These are phyloP conservation scores for Cenopis cana DNA, from an alignment of 2,888 invertebrate genomes.

Conservation along the genomic window DNA sequence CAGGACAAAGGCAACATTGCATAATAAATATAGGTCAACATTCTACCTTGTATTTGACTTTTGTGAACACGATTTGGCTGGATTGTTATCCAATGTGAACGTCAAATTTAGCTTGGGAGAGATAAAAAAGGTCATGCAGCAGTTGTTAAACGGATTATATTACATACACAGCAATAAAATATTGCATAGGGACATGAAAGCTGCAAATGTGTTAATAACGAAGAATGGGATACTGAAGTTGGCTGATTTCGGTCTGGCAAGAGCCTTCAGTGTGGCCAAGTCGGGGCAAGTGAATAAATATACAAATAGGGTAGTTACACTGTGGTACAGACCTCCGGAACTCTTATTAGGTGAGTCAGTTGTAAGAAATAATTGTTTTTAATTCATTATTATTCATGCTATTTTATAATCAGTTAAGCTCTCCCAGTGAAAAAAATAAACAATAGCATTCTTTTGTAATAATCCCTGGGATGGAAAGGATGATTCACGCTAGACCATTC, in stretches of 20 bases:
- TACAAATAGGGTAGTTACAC: constrained; percentile 98
- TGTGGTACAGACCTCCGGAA: constrained; percentile 94
- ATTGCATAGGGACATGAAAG: constrained; percentile 98
- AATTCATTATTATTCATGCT: too few relatives aligned
- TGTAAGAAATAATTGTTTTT: too few relatives aligned
- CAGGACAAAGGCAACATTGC: constrained; percentile 92
- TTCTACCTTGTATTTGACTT: constrained; percentile 99
- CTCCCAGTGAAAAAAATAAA: too few relatives aligned
- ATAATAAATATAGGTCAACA: constrained; percentile 92
- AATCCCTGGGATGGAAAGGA: too few relatives aligned
- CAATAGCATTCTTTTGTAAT: too few relatives aligned
- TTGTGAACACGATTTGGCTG: constrained; percentile 99
- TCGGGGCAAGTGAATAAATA: constrained; percentile 92
- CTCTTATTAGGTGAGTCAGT: constrained; percentile 71
- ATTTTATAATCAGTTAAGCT: too few relatives aligned
- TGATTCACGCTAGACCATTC: too few relatives aligned
- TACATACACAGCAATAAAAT: constrained; percentile 99
- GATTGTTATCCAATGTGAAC: constrained; percentile 96
- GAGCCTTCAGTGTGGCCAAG: constrained; percentile 96
- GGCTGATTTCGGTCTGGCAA: constrained; percentile 98
- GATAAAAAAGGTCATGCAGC: constrained; percentile 93
- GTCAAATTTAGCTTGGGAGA: constrained; percentile 98
- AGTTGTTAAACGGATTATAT: constrained; percentile 93
- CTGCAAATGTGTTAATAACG: constrained; percentile 98
- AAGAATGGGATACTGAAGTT: constrained; percentile 97